phyloP scores from a whole-genome alignment of 2,888 invertebrate species.

The Leucophora obtusa region DNA sequence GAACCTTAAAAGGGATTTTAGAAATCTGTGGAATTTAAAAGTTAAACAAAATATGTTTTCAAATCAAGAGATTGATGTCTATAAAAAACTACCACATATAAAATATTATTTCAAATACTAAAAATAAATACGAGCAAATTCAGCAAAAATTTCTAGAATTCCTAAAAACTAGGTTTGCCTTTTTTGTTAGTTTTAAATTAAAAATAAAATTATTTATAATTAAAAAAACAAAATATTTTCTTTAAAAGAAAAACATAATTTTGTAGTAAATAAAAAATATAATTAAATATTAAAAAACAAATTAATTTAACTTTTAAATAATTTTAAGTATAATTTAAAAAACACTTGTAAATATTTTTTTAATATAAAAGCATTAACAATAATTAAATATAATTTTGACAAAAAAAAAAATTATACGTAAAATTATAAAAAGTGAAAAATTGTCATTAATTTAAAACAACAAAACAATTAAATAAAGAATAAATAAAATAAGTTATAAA shows the following conservation, averaged over 20 bases:
- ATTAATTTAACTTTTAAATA: slow-evolving; percentile 1
- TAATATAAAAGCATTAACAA: slow-evolving; percentile 21
- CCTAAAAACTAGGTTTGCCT: background rate
- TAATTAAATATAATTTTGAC: slow-evolving; percentile 41
- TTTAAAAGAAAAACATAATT: slow-evolving; percentile 58
- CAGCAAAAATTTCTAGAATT: background rate
- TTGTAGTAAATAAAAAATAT: slow-evolving; percentile 17
- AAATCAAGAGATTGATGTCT: background rate
- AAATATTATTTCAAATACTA: slow-evolving; percentile 4
- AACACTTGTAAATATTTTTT: slow-evolving; percentile 48
- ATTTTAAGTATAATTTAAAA: slow-evolving; percentile 2
- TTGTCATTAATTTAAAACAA: slow-evolving; percentile 50
- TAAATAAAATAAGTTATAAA: background rate
- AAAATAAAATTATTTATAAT: slow-evolving; percentile 14
- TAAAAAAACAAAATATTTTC: slow-evolving; percentile 46
- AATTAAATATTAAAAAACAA: slow-evolving; percentile 10
- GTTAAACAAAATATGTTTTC: background rate
- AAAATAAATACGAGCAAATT: background rate
- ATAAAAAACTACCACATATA: background rate
- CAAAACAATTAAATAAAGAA: slow-evolving; percentile 24
- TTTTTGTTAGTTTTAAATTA: slow-evolving; percentile 29
- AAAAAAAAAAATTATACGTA: slow-evolving; percentile 46
- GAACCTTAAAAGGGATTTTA: background rate
- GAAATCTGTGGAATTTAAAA: background rate
- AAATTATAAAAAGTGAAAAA: slow-evolving; percentile 38